Percentiles rank a stretch among this genome's conserved stretches.
phyloP scores from a whole-genome alignment of 1,140 invertebrate species.

The Drosophila nannoptera region DNA sequence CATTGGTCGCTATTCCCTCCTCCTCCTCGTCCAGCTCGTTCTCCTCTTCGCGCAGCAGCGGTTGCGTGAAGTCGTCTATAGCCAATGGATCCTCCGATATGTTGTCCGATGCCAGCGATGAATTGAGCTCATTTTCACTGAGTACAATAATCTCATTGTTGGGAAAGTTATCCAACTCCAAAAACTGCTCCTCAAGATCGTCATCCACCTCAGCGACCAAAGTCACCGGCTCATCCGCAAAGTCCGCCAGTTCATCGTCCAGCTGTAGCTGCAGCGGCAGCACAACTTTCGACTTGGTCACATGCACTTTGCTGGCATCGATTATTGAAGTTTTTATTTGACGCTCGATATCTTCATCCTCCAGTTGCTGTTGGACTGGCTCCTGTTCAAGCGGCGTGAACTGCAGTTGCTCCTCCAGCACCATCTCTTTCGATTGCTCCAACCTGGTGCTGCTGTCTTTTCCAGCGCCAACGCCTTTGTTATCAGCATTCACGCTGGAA shows the following conservation, averaged over 20 bases:
- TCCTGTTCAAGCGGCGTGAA: not conserved
- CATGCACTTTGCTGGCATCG: slow-evolving; percentile 61
- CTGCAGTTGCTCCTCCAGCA: slow-evolving; percentile 10
- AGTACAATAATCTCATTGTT: slow-evolving; percentile 73
- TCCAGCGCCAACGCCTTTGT: slow-evolving; percentile 17
- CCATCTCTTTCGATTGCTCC: slow-evolving; percentile 20
- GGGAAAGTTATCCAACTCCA: slow-evolving; percentile 55
- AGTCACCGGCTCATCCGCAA: slow-evolving; percentile 25
- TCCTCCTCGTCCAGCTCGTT: slow-evolving; percentile 57
- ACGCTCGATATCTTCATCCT: slow-evolving; percentile 64
- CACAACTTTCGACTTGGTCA: slow-evolving; percentile 49
- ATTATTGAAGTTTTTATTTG: slow-evolving; percentile 75
- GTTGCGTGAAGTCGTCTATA: slow-evolving; percentile 57
- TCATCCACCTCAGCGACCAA: slow-evolving; percentile 39
- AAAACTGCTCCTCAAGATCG: slow-evolving; percentile 55
- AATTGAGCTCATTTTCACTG: slow-evolving; percentile 61
- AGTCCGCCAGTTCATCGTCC: slow-evolving; percentile 54
- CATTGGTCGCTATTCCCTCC: slow-evolving; percentile 56
- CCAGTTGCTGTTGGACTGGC: not conserved
- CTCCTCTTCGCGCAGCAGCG: slow-evolving; percentile 28
- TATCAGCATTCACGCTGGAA: slow-evolving; percentile 14
- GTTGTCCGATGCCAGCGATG: slow-evolving; percentile 64
- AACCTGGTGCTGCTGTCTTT: not conserved
- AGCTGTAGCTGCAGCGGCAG: slow-evolving; percentile 40
- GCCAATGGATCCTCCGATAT: slow-evolving; percentile 71